Conservation (phyloP, 2,888 invertebrate species). For the Embidobia sp. region DNA sequence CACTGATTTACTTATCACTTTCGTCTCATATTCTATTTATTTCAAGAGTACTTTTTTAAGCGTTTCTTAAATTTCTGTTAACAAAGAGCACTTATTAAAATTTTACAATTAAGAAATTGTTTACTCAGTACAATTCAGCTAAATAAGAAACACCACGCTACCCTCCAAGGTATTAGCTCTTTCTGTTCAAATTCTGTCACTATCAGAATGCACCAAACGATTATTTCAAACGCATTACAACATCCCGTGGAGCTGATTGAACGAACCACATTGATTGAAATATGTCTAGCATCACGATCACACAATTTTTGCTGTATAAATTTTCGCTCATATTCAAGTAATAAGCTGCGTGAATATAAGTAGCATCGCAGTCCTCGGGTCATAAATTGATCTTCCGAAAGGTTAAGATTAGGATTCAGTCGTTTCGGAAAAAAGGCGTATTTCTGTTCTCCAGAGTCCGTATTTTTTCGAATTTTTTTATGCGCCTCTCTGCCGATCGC, state of each 20-base stretch:
- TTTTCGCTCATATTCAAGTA: constrained; percentile 41
- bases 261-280: neutral
- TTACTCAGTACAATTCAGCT: too few species aligned
- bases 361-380: constrained; percentile 36
- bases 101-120: too few species aligned
- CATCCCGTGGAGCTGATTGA: constrained; percentile 4
- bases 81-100: too few species aligned
- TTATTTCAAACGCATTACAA: constrained; percentile 14
- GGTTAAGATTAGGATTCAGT: constrained; percentile 64
- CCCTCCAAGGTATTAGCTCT: constrained; percentile 28
- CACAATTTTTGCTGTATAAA: constrained; percentile 34
- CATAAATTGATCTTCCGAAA: constrained; percentile 49
- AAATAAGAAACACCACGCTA: too few species aligned
- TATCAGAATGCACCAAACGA: constrained; percentile 21
- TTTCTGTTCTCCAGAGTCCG: constrained; percentile 37
- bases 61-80: too few species aligned
- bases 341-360: constrained; percentile 59
- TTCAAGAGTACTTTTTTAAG: too few species aligned
- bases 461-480: neutral
- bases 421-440: constrained; percentile 59
- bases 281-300: constrained; percentile 18
- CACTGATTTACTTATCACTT: too few species aligned
- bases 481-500: constrained; percentile 23
- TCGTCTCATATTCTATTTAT: too few species aligned
- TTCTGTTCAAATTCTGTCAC: constrained; percentile 35